Conservation (phyloP, 1,140 invertebrate species). For the Paralvinella palmiformis region DNA sequence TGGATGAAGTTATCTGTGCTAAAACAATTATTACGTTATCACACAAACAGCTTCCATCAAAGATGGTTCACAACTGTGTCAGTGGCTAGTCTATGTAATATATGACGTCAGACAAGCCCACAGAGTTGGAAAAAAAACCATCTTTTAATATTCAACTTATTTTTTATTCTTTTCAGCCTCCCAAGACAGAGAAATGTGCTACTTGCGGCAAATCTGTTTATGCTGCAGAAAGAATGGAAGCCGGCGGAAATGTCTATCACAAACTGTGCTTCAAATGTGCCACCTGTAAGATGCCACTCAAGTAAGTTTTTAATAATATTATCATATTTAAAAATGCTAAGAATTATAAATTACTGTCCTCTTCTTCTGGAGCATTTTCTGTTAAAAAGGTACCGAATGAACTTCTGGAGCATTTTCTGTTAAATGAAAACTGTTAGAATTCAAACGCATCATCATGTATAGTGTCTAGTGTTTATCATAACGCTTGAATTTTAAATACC, state of each 20-base stretch:
- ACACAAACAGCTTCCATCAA: too few relatives aligned
- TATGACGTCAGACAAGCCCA: too few relatives aligned
- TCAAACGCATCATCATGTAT: background rate
- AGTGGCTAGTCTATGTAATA: too few relatives aligned
- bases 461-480: background rate
- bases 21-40: too few relatives aligned
- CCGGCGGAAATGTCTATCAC: conserved; percentile 95
- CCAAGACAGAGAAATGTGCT: conserved; percentile 71
- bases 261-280: conserved; percentile 99
- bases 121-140: too few relatives aligned
- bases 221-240: conserved; percentile 93
- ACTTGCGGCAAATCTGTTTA: conserved; percentile 98
- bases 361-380: background rate
- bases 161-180: conserved; percentile 10
- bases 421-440: background rate
- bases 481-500: background rate
- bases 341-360: background rate
- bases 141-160: too few relatives aligned
- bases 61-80: too few relatives aligned
- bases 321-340: background rate
- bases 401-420: background rate
- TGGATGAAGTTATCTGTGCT: too few relatives aligned
- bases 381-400: background rate
- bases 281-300: conserved; percentile 57
- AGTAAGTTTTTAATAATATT: conserved; percentile 29